Evolutionary conservation across 2,797 vertebrate species (phyloP).

Genomic region (Onychomys leucogaster): DNA sequence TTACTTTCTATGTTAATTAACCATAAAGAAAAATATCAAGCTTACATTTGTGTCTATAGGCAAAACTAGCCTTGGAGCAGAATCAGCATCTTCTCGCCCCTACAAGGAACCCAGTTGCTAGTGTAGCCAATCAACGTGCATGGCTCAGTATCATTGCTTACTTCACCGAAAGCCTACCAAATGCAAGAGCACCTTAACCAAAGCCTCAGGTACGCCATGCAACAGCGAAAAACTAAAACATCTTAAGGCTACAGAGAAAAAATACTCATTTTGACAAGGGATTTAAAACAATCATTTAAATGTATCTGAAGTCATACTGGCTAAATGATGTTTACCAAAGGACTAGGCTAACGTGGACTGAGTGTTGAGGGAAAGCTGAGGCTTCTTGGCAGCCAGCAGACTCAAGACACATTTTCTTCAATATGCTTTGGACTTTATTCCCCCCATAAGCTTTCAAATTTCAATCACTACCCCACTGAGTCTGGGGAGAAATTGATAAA

Average conservation of each 20-base stretch:
- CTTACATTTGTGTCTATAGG: background rate
- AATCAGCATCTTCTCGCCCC: background rate
- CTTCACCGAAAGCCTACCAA: background rate
- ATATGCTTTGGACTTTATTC: conserved; percentile 81
- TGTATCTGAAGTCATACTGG: conserved; percentile 49
- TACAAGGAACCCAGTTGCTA: background rate
- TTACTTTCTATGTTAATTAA: background rate
- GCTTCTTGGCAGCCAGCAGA: conserved; percentile 64
- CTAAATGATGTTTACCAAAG: conserved; percentile 54
- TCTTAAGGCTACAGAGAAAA: conserved; percentile 34
- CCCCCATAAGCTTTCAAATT: conserved; percentile 80
- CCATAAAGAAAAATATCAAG: background rate
- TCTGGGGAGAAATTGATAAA: conserved; percentile 85
- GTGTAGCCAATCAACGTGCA: background rate
- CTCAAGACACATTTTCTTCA: conserved; percentile 78
- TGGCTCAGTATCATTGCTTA: background rate
- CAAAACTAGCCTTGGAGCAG: background rate
- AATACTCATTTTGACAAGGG: conserved; percentile 22
- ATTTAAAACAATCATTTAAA: conserved; percentile 66
- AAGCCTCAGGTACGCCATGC: background rate
- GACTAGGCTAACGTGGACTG: conserved; percentile 48
- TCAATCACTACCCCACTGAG: conserved; percentile 84
- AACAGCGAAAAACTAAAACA: conserved; percentile 39
- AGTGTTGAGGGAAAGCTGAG: conserved; percentile 24
- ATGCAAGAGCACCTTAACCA: background rate